These are phyloP conservation scores for Anolis sagrei DNA, from an alignment of 2,113 vertebrate genomes.

Conservation along the genomic window DNA sequence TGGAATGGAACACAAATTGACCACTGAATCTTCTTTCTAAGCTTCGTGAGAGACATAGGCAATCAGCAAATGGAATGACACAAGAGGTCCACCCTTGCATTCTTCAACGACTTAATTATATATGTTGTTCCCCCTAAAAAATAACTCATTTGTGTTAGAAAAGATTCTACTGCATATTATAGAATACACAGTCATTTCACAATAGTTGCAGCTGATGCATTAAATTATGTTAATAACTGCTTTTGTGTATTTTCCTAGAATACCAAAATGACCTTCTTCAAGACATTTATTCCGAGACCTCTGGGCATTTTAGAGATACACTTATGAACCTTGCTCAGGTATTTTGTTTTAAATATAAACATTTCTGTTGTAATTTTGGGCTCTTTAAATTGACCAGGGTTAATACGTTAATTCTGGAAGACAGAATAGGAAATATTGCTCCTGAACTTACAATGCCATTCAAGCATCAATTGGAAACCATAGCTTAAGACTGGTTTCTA, in stretches of 20 bases:
- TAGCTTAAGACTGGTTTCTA: background rate
- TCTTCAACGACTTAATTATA: no score
- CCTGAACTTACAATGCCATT: background rate
- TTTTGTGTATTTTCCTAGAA: conserved; percentile 70
- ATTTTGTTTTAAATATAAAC: conserved; percentile 22
- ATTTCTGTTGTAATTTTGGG: background rate
- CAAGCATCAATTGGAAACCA: background rate
- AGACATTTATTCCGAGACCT: conserved; percentile 80
- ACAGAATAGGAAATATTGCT: conserved; percentile 6
- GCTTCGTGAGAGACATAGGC: background rate
- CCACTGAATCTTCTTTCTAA: background rate
- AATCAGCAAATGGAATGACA: background rate
- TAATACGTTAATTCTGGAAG: conserved; percentile 6
- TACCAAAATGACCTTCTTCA: conserved; percentile 78
- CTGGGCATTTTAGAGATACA: conserved; percentile 82
- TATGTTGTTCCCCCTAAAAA: background rate
- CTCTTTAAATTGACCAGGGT: background rate
- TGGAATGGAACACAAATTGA: background rate
- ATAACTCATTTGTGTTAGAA: background rate
- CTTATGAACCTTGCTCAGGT: conserved; percentile 82
- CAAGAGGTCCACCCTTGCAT: background rate
- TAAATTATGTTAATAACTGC: background rate
- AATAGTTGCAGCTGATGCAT: background rate
- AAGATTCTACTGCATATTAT: background rate
- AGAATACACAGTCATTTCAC: background rate